Percentiles rank a stretch among this genome's conserved stretches.
These are phyloP conservation scores for Steatornis caripensis DNA, from an alignment of 2,113 vertebrate genomes.

Conservation along the genomic window DNA sequence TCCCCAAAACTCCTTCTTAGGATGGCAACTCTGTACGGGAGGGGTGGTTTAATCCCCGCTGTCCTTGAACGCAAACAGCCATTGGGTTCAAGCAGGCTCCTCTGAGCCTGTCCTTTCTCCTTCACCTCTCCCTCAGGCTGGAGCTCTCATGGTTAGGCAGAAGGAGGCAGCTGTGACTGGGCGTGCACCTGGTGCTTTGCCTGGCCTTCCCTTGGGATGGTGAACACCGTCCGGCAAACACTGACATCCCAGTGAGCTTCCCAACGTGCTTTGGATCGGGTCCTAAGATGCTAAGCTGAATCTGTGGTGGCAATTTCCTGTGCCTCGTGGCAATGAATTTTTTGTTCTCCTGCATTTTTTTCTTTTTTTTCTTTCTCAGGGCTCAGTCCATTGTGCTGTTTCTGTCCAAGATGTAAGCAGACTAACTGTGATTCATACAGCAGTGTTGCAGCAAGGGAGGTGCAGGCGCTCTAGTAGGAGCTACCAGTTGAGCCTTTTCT, in stretches of 20 bases:
- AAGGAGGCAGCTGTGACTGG: background rate
- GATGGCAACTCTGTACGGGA: background rate
- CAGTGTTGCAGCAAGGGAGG: background rate
- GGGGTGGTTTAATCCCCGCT: background rate
- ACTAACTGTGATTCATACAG: background rate
- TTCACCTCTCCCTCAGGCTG: background rate
- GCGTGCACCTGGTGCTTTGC: background rate
- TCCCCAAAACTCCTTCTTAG: background rate
- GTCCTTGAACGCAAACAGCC: background rate
- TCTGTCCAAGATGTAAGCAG: background rate
- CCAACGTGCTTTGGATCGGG: background rate
- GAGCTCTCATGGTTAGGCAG: background rate
- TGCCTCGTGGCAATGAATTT: background rate
- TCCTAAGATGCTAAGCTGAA: background rate
- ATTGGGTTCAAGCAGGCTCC: background rate
- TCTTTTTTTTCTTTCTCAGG: background rate
- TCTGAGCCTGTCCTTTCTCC: background rate
- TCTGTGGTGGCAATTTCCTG: background rate
- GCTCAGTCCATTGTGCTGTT: background rate
- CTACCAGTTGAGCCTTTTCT: background rate
- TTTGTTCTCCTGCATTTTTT: background rate
- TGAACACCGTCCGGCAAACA: background rate
- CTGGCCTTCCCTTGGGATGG: background rate
- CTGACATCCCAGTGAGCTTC: background rate
- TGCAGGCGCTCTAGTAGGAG: background rate